Base-by-base conservation (phyloP, 2,113 vertebrate genomes). In the Chauna torquata region DNA sequence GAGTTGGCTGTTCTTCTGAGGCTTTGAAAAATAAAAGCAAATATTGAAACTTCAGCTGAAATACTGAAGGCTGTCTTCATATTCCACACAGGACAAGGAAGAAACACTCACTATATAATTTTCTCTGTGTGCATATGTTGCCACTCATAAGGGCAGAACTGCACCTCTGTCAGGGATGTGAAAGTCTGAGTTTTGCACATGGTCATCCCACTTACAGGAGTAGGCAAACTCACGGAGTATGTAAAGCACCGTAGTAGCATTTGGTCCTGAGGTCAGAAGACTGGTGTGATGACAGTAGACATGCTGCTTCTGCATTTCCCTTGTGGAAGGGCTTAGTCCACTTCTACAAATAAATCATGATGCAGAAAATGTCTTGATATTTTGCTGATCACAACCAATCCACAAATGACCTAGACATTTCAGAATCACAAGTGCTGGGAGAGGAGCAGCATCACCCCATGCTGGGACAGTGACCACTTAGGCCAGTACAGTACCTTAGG, bases 371-470 rank as follows among this genome's bases (percentile, higher is more conserved):
- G 2, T 16, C 38, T 47, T 61, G 36, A 10, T 44, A 6, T 79
- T 92, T 42, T 90, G 47, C 16, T 72, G 36, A 70, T 75, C 47
- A 32, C 77, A 89, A 8, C 5, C 5, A 40, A 42, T n/a, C 52
- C 32, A 52, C 14, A 55, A 72, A 65, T 12, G 8, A 24, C 59
- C 12, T 68, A 58, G 52, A 54, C 20, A 44, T 45, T 9, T 6
- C 36, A 82, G 47, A 80, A 38, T 59, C 38, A n/a, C 5, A 34
- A 45, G 28, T 16, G 22, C 32, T 75, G 59, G 30, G 20, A 78
- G 10, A 3, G 22, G 8, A 68, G 11, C 25, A 54, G 6, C 3
- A 9, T 47, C 2, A 15, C 1, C 17, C 4, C 4, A 8, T 32
- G 8, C 5, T 42, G 12, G 6, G 15, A 66, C 22, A 49, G 19